Evolutionary conservation across 2,888 invertebrate species (phyloP).

Genomic region (Hermodice carunculata): DNA sequence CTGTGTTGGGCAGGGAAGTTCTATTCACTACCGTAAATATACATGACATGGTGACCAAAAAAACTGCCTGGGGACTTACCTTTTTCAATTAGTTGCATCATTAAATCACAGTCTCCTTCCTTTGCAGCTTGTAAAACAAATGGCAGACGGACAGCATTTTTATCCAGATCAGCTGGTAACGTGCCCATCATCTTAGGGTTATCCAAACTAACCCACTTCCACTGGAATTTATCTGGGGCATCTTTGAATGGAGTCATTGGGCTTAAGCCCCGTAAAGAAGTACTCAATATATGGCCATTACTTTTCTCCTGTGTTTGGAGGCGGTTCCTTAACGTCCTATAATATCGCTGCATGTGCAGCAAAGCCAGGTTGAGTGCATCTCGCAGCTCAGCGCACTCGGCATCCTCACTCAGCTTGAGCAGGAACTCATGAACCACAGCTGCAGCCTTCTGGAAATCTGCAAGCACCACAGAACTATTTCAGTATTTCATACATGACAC

Average conservation of each 20-base stretch:
- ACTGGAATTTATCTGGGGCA: conserved; percentile 64
- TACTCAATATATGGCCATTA: conserved; percentile 41
- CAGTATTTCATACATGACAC: too few relatives aligned
- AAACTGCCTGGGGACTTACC: too few relatives aligned
- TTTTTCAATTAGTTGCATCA: conserved; percentile 54
- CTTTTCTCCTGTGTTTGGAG: conserved; percentile 23
- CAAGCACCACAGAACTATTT: too few relatives aligned
- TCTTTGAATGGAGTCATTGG: conserved; percentile 69
- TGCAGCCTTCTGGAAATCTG: conserved; percentile 69
- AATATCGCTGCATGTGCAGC: conserved; percentile 68
- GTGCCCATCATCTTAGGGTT: conserved; percentile 39
- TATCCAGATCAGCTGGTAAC: conserved; percentile 27
- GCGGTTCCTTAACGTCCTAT: conserved; percentile 48
- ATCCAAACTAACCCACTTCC: conserved; percentile 66
- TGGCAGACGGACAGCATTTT: conserved; percentile 50
- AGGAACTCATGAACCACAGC: conserved; percentile 68
- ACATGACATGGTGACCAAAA: too few relatives aligned
- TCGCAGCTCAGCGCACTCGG: conserved; percentile 67
- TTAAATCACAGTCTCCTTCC: conserved; percentile 54
- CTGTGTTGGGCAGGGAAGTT: too few relatives aligned
- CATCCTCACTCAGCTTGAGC: conserved; percentile 64
- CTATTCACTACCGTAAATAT: too few relatives aligned
- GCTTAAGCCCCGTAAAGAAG: conserved; percentile 65
- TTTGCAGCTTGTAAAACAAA: conserved; percentile 59
- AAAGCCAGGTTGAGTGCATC: conserved; percentile 66